These are phyloP conservation scores for Forbesichthys agassizii DNA, from an alignment of 2,113 vertebrate species.

Conservation along the genomic window DNA sequence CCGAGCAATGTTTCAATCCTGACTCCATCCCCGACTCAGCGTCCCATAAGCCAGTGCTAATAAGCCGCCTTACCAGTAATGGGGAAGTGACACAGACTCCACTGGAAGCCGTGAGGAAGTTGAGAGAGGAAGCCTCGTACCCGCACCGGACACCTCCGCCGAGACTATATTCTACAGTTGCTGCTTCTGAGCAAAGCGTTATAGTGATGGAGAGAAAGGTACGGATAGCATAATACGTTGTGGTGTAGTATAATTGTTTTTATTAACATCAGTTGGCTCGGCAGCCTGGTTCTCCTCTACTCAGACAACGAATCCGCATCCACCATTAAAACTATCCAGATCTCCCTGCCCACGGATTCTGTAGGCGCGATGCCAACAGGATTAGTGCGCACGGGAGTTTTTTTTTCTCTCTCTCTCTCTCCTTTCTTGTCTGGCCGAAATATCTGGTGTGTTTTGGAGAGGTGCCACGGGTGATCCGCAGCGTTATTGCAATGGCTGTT, in stretches of 20 bases:
- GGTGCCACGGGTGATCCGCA: slow-evolving; percentile 7
- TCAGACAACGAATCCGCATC: slow-evolving; percentile 47
- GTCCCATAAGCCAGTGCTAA: slow-evolving; percentile 69
- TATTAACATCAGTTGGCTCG: slow-evolving; percentile 32
- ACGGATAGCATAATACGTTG: slow-evolving; percentile 63
- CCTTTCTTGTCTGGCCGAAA: slow-evolving; percentile 44
- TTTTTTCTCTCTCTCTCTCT: background rate
- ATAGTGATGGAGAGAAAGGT: slow-evolving; percentile 83
- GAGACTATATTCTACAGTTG: slow-evolving; percentile 56
- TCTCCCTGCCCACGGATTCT: slow-evolving; percentile 48
- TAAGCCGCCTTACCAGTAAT: slow-evolving; percentile 59
- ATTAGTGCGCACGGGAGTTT: slow-evolving; percentile 70
- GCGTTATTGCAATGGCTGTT: slow-evolving; percentile 20
- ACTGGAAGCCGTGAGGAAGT: slow-evolving; percentile 68
- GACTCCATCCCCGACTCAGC: slow-evolving; percentile 70
- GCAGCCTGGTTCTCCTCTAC: slow-evolving; percentile 29
- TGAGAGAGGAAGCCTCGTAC: slow-evolving; percentile 54
- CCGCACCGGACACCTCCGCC: slow-evolving; percentile 49
- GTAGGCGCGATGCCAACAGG: slow-evolving; percentile 53
- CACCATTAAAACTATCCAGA: slow-evolving; percentile 63
- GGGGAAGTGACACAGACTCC: slow-evolving; percentile 66
- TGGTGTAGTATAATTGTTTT: slow-evolving; percentile 46
- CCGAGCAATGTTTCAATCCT: slow-evolving; percentile 71
- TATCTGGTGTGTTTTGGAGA: slow-evolving; percentile 45
- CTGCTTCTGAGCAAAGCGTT: slow-evolving; percentile 57